Percentiles rank a stretch among this genome's conserved stretches.
These are phyloP conservation scores for Nycticebus coucang DNA, from an alignment of 2,113 vertebrate genomes.

Conservation along the genomic window DNA sequence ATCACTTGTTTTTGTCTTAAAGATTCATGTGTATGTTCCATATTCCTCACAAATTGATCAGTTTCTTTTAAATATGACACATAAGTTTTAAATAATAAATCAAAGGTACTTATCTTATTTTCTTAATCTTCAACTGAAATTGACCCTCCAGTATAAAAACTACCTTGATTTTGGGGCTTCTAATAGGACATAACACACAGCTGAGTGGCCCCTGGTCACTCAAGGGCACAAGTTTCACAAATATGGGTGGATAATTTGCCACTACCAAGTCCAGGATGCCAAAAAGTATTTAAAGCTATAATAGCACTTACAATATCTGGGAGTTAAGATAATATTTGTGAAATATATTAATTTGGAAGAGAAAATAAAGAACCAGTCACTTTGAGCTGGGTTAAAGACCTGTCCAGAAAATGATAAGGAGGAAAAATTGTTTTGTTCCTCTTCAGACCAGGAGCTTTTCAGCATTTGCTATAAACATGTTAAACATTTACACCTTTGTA, in stretches of 20 bases:
- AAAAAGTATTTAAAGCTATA: background rate
- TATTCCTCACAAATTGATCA: background rate
- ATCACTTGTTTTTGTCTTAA: background rate
- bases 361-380: background rate
- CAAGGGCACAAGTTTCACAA: background rate
- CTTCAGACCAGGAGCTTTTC: background rate
- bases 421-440: background rate
- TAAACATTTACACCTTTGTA: background rate
- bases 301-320: background rate
- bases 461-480: background rate
- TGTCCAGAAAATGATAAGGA: background rate
- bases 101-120: background rate
- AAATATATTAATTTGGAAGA: background rate
- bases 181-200: background rate
- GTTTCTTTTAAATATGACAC: conserved; percentile 9
- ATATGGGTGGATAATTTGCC: background rate
- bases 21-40: background rate
- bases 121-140: background rate
- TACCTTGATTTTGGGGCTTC: background rate
- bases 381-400: background rate
- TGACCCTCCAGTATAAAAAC: background rate
- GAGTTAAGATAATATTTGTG: background rate
- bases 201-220: background rate
- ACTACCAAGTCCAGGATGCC: background rate
- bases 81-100: conserved; percentile 32